Evolutionary conservation across 2,888 invertebrate species (phyloP).

Genomic region (Unio delphinus): DNA sequence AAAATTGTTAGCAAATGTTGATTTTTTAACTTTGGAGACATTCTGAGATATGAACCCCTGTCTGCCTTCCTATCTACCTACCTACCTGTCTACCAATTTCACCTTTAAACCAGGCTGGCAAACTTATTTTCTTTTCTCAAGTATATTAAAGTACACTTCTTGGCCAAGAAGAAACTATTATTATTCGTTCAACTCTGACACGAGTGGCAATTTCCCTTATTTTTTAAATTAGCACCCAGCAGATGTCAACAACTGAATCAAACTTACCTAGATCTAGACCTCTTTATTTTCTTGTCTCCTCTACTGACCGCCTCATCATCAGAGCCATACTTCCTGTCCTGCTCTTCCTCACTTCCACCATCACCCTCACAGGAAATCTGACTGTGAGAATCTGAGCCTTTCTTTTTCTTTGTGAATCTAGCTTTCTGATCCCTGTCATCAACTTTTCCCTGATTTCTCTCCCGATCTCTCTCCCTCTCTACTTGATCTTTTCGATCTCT

Average conservation of each 20-base stretch:
- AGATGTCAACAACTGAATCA: not conserved
- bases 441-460: constrained; percentile 10
- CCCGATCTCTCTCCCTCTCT: constrained; percentile 18
- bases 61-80: no score
- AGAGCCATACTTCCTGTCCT: not conserved
- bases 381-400: not conserved
- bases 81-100: no score
- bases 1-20: no score
- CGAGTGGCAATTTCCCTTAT: no score
- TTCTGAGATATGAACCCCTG: no score
- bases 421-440: not conserved
- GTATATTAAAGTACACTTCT: no score
- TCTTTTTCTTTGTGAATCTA: constrained; percentile 11
- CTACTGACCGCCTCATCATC: not conserved
- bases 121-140: no score
- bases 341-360: not conserved
- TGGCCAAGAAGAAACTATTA: no score
- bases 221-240: no score
- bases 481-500: constrained; percentile 15
- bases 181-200: no score
- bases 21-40: no score
- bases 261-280: constrained; percentile 25
- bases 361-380: not conserved
- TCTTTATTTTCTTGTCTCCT: constrained; percentile 12
- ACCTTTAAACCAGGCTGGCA: no score